Percentiles rank a stretch among this genome's conserved stretches.
Conservation (phyloP, 2,113 vertebrate genomes). For the Etia nguti region DNA sequence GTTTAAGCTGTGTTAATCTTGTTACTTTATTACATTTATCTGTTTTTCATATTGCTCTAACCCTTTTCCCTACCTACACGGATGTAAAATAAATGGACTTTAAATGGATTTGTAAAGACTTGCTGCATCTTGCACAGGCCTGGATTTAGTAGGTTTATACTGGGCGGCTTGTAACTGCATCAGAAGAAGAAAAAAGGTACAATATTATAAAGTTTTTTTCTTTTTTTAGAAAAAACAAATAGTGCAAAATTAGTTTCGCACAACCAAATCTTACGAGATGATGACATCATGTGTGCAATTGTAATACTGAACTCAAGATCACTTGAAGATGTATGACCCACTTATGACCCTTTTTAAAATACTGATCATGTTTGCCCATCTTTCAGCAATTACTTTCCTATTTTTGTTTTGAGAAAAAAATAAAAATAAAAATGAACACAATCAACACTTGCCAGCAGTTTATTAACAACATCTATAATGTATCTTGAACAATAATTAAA, state of each 20-base stretch:
- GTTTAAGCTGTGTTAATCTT: neutral
- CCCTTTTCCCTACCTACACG: neutral
- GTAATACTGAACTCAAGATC: neutral
- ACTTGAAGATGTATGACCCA: neutral
- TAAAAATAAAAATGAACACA: neutral
- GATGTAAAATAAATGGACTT: neutral
- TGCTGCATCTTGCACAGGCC: neutral
- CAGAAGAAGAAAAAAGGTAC: neutral
- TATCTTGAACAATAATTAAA: constrained; percentile 53
- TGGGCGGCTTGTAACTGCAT: neutral
- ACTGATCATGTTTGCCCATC: neutral
- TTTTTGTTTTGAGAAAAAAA: neutral
- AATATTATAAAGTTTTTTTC: neutral
- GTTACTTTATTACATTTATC: neutral
- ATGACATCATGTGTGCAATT: neutral
- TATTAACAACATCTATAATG: constrained; percentile 64
- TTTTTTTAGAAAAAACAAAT: neutral
- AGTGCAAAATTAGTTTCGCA: neutral
- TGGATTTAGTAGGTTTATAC: neutral
- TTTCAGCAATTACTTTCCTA: neutral
- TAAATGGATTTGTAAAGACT: neutral
- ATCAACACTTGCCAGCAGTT: constrained; percentile 30
- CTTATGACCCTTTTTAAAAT: neutral
- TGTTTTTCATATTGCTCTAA: neutral
- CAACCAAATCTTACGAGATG: neutral